Evolutionary conservation across 2,113 vertebrate species (phyloP).

Genomic region (Telmatochromis bifrenatus): DNA sequence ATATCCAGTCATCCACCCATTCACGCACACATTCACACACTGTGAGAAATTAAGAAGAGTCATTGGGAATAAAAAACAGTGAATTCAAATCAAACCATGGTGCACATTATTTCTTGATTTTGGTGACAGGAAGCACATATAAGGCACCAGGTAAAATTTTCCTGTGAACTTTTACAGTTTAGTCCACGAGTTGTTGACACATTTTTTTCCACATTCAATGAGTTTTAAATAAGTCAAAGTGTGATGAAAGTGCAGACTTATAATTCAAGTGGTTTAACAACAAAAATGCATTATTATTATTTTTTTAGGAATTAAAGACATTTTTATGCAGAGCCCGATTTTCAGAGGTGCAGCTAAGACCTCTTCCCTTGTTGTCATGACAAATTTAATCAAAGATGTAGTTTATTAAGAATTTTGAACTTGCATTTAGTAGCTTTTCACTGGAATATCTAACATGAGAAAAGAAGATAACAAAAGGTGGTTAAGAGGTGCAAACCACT

Average conservation of each 20-base stretch:
- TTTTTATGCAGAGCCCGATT: not conserved
- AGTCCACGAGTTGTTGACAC: not conserved
- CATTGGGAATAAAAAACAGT: not conserved
- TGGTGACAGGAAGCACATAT: not conserved
- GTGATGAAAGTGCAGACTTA: not conserved
- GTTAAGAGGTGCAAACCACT: not conserved
- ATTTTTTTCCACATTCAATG: not conserved
- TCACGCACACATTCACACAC: too few relatives aligned
- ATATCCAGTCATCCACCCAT: too few relatives aligned
- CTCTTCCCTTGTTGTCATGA: not conserved
- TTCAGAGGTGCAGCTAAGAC: not conserved
- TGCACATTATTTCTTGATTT: not conserved
- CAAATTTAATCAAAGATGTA: not conserved
- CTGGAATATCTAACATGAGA: not conserved
- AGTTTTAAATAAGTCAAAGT: not conserved
- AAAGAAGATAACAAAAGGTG: not conserved
- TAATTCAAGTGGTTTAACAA: not conserved
- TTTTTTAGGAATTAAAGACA: not conserved
- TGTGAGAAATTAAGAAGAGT: not conserved
- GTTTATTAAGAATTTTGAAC: not conserved
- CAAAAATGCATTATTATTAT: not conserved
- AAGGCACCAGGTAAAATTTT: not conserved
- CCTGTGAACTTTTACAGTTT: not conserved
- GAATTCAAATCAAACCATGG: not conserved
- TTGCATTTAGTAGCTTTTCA: not conserved